Percentiles rank a stretch among this genome's conserved stretches.
Evolutionary conservation across 2,888 invertebrate species (phyloP).

Genomic region (Mantis religiosa): DNA sequence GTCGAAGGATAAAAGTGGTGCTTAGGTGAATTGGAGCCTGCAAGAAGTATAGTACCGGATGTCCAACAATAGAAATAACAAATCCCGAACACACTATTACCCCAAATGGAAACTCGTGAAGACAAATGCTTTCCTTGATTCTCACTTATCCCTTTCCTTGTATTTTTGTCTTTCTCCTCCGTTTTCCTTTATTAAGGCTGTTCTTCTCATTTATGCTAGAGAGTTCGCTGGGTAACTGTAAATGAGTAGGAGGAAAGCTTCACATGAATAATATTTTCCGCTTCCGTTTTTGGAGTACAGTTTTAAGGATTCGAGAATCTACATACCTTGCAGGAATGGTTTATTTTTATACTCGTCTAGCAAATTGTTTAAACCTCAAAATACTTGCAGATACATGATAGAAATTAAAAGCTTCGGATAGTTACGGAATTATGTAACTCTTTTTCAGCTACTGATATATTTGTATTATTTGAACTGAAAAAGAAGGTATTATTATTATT

Average conservation of each 20-base stretch:
- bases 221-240: neutral
- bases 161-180: neutral
- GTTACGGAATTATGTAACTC: too few relatives aligned
- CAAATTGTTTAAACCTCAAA: too few relatives aligned
- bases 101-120: neutral
- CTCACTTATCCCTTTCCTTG: neutral
- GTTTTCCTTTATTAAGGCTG: neutral
- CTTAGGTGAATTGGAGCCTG: conserved; percentile 7
- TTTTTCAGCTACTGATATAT: too few relatives aligned
- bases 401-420: too few relatives aligned
- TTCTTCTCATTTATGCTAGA: neutral
- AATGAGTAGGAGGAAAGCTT: neutral
- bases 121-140: neutral
- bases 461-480: too few relatives aligned
- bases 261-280: neutral
- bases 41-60: neutral
- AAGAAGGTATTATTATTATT: too few relatives aligned
- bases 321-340: too few relatives aligned
- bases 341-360: too few relatives aligned
- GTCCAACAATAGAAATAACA: neutral
- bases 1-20: conserved; percentile 8
- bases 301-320: neutral
- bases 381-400: too few relatives aligned
- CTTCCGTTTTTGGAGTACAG: neutral
- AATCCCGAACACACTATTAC: neutral